These are phyloP conservation scores for Antheraea assamensis DNA, from an alignment of 2,888 invertebrate species.

Conservation along the genomic window DNA sequence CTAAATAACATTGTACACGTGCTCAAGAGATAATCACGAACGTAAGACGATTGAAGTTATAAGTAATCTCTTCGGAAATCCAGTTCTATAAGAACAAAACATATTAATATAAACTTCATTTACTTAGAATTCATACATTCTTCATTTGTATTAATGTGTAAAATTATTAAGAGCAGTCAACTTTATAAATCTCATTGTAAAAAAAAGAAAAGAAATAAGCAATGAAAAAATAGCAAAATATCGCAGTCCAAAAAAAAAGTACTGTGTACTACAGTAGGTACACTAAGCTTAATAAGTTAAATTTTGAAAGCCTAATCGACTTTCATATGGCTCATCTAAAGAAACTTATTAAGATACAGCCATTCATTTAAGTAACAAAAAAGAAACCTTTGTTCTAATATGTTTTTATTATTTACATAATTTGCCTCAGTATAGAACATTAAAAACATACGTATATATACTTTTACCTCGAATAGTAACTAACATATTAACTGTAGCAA, in stretches of 20 bases:
- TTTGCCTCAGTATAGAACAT: too few relatives aligned
- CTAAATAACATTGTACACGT: slow-evolving; percentile 23
- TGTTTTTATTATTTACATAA: too few relatives aligned
- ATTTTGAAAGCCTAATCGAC: background rate
- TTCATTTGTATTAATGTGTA: background rate
- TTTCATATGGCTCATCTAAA: too few relatives aligned
- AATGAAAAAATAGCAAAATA: background rate
- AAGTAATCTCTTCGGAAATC: slow-evolving; percentile 11
- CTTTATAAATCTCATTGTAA: background rate
- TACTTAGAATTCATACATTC: background rate
- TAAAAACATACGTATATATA: too few relatives aligned
- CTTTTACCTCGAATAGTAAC: too few relatives aligned
- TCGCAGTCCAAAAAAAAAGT: background rate
- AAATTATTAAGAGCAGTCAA: background rate
- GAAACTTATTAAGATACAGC: too few relatives aligned
- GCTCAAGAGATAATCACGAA: slow-evolving; percentile 17
- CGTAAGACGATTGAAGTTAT: slow-evolving; percentile 17
- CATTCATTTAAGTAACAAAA: too few relatives aligned
- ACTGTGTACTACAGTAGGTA: too few relatives aligned
- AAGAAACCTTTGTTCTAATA: too few relatives aligned
- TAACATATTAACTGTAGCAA: too few relatives aligned
- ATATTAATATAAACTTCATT: background rate
- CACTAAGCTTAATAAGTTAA: background rate
- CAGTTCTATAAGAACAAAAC: background rate
- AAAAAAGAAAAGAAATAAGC: background rate